Conservation (phyloP, 2,888 invertebrate species). For the Ryuthela nishihirai region DNA sequence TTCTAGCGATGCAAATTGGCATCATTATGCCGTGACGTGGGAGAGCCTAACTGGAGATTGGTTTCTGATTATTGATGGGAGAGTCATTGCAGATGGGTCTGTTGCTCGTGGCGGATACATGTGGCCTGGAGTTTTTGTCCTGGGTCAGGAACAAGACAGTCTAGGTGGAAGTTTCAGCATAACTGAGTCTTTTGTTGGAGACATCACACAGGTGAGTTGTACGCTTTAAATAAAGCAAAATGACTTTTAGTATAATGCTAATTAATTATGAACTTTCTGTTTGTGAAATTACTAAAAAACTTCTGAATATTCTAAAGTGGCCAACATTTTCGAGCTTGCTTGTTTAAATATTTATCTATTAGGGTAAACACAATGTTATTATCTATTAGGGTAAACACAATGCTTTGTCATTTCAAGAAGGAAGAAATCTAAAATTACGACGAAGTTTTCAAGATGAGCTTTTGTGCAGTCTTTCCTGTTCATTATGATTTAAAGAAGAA, state of each 20-base stretch:
- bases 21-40: constrained; percentile 34
- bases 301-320: background rate
- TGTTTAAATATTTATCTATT: background rate
- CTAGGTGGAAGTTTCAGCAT: constrained; percentile 22
- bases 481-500: too few relatives aligned
- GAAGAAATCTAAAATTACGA: too few relatives aligned
- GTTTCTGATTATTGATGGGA: constrained; percentile 23
- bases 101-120: constrained; percentile 2
- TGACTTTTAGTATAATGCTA: background rate
- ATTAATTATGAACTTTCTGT: too few relatives aligned
- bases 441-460: too few relatives aligned
- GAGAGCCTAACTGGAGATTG: constrained; percentile 17
- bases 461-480: too few relatives aligned
- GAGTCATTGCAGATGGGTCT: background rate
- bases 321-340: background rate
- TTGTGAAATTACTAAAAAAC: too few relatives aligned
- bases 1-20: constrained; percentile 24
- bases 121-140: constrained; percentile 21
- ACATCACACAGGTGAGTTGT: constrained; percentile 25
- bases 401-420: too few relatives aligned
- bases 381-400: too few relatives aligned
- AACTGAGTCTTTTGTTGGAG: constrained; percentile 24
- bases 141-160: constrained; percentile 36
- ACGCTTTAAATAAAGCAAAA: background rate
- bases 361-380: background rate